Evolutionary conservation across 2,888 invertebrate genomes (phyloP).

Genomic region (Phrixothrix hirtus): DNA sequence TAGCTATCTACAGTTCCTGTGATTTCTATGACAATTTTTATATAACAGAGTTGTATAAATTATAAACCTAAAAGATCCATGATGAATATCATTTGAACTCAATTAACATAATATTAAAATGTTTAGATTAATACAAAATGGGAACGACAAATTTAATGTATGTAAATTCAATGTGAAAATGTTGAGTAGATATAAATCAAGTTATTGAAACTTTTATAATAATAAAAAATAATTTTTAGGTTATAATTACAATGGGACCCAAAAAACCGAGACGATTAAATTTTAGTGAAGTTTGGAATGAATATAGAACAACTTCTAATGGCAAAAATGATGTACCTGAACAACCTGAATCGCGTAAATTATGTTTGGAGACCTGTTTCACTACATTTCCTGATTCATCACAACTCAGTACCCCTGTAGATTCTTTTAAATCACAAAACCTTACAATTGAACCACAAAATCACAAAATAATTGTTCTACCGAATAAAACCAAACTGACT

Average conservation of each 20-base stretch:
- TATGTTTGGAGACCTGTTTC: conserved; percentile 77
- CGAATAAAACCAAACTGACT: conserved; percentile 23
- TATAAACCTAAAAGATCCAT: too few relatives aligned
- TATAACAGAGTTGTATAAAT: too few relatives aligned
- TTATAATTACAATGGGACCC: conserved; percentile 78
- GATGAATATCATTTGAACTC: too few relatives aligned
- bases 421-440: background rate
- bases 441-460: conserved; percentile 29
- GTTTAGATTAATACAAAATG: too few relatives aligned
- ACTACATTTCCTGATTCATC: conserved; percentile 62
- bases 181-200: too few relatives aligned
- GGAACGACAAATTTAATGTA: too few relatives aligned
- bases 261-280: conserved; percentile 71
- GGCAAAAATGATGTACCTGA: conserved; percentile 25
- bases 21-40: too few relatives aligned
- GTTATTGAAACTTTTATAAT: too few relatives aligned
- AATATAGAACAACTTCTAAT: conserved; percentile 19
- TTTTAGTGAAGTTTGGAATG: conserved; percentile 24
- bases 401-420: conserved; percentile 36
- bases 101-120: too few relatives aligned
- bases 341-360: conserved; percentile 27
- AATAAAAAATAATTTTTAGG: conserved; percentile 59
- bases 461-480: conserved; percentile 30
- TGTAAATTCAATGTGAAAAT: too few relatives aligned
- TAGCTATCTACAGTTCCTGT: too few relatives aligned